Conservation (phyloP, 2,797 vertebrate species). For the Eleutherodactylus coqui region DNA sequence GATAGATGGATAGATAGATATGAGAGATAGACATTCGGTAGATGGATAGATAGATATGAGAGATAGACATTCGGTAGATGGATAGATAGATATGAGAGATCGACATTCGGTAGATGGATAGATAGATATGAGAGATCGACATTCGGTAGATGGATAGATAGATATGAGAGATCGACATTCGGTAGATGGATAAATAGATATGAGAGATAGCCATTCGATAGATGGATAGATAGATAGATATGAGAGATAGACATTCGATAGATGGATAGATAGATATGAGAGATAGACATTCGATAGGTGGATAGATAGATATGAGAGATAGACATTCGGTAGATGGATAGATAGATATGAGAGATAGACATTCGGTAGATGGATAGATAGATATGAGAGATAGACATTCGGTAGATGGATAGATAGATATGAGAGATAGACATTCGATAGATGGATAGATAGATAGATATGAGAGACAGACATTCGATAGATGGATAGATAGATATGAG, state of each 20-base stretch:
- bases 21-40: background rate
- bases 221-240: too few species aligned
- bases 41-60: background rate
- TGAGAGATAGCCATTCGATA: too few species aligned
- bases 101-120: conserved; percentile 8
- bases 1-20: too few species aligned
- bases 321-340: conserved; percentile 2
- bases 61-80: background rate
- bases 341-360: background rate
- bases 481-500: background rate
- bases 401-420: too few species aligned
- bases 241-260: background rate
- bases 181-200: background rate
- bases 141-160: background rate
- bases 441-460: too few species aligned
- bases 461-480: too few species aligned
- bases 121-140: background rate
- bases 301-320: background rate
- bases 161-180: background rate
- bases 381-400: too few species aligned
- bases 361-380: background rate
- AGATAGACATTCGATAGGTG: background rate
- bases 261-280: conserved; percentile 6
- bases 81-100: background rate
- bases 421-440: too few species aligned